Percentiles rank a stretch among this genome's conserved stretches.
phyloP scores from a whole-genome alignment of 2,888 invertebrate species.

The Nomada goodeniana region DNA sequence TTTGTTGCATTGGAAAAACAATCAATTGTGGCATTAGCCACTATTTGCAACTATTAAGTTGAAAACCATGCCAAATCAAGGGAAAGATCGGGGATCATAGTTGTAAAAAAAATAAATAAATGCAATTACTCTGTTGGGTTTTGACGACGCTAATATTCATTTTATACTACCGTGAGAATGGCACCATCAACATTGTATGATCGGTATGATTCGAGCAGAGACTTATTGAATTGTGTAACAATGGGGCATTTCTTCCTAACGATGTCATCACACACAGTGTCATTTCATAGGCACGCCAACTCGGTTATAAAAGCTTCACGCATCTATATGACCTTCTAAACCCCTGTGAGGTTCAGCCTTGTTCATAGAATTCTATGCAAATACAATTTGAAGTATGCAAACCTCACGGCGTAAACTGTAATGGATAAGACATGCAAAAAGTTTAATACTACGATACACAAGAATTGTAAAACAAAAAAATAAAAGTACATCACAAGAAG shows the following conservation, averaged over 20 bases:
- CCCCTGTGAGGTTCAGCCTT: neutral
- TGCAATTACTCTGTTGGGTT: constrained; percentile 1
- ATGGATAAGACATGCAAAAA: no score
- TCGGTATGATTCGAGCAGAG: constrained; percentile 36
- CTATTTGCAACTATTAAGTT: no score
- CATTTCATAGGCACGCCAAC: constrained; percentile 19
- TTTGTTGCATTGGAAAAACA: neutral
- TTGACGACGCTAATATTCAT: neutral
- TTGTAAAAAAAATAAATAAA: neutral
- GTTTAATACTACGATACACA: no score
- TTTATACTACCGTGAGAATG: constrained; percentile 25
- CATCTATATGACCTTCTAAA: neutral
- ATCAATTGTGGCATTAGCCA: no score
- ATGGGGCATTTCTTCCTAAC: constrained; percentile 45
- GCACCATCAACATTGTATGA: constrained; percentile 12
- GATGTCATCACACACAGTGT: constrained; percentile 34
- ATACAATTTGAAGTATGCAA: no score
- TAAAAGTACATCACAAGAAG: neutral
- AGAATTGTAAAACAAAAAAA: neutral
- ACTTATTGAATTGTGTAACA: constrained; percentile 44
- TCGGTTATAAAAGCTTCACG: neutral
- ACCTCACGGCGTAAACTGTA: no score
- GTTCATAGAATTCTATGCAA: no score
- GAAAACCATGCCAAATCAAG: neutral
- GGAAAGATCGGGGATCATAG: neutral